These are phyloP conservation scores for Apogon hyalosoma DNA, from an alignment of 2,797 vertebrate species.

Conservation along the genomic window DNA sequence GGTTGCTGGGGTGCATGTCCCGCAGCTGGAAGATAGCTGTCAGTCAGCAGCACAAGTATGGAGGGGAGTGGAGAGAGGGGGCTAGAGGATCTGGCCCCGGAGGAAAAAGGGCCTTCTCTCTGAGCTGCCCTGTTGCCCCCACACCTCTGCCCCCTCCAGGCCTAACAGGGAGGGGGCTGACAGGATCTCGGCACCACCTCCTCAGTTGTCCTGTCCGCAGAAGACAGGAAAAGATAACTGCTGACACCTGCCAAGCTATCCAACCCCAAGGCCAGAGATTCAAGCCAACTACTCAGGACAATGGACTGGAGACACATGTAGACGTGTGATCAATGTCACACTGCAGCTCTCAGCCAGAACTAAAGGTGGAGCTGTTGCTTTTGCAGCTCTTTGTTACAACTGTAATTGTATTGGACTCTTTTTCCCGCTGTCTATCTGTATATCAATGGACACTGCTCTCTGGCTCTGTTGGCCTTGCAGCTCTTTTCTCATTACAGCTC, in stretches of 20 bases:
- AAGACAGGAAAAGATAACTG: conserved; percentile 77
- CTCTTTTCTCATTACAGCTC: conserved; percentile 82
- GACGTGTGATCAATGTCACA: conserved; percentile 51
- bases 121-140: conserved; percentile 64
- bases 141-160: conserved; percentile 62
- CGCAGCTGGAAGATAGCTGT: conserved; percentile 86
- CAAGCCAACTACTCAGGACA: conserved; percentile 67
- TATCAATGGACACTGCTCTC: conserved; percentile 59
- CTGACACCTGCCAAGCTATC: conserved; percentile 80
- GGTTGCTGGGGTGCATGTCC: conserved; percentile 78
- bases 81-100: conserved; percentile 68
- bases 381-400: conserved; percentile 24
- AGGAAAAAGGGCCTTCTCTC: conserved; percentile 59
- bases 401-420: conserved; percentile 29
- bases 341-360: conserved; percentile 48
- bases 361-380: conserved; percentile 64
- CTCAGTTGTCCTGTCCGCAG: conserved; percentile 72
- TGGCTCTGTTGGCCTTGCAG: conserved; percentile 70
- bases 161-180: conserved; percentile 75
- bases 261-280: conserved; percentile 64
- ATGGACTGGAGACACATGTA: conserved; percentile 59
- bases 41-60: conserved; percentile 76
- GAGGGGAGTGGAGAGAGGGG: conserved; percentile 46
- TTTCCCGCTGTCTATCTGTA: conserved; percentile 40
- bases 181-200: conserved; percentile 68